Base-by-base conservation (phyloP, 2,797 vertebrate genomes). In the Chaenodraco wilsoni region DNA sequence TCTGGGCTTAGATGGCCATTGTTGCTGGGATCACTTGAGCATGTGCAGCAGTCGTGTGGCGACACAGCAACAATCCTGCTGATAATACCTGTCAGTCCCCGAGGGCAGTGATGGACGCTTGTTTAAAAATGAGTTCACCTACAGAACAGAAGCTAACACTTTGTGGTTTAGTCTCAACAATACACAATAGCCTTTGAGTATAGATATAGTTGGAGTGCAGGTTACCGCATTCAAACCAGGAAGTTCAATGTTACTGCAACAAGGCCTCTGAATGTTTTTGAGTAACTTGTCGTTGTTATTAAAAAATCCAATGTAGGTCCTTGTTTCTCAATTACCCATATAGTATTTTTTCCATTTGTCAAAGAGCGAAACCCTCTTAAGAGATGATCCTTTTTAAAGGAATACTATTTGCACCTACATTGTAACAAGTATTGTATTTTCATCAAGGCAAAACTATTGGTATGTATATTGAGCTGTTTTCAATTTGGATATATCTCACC, bases 1-100 rank as follows among this genome's bases (percentile, higher is more conserved):
- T 63, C 73, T n/a, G 40, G 87, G 72, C 67, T 76, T 33, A 76
- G 37, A 13, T 76, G 41, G 49, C 66, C 73, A 65, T 90, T 90
- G 83, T 88, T 80, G 65, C 13, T 55, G 9, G 62, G 72, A 83
- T 83, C 78, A 73, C 56, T 78, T 11, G 49, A 74, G 63, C 89
- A 62, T 59, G 78, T 82, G 89, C 79, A 49, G 74, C 68, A 37
- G 59, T 81, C 80, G 63, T 83, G 65, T 73, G 72, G 37, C 1
- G 17, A 69, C 64, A 44, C 50, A 56, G 14, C 48, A 43, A 65
- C 60, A 55, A 77, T 65, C 65, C 78, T 51, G 73, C 46, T 33
- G 69, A 70, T 60, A 78, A 68, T 79, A 62, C 84, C 74, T 19
- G 72, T 76, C 72, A 1, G 63, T 21, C 54, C 65, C 76, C 50